Conservation (phyloP, 2,888 invertebrate species). For the Drosophila kokeensis region DNA sequence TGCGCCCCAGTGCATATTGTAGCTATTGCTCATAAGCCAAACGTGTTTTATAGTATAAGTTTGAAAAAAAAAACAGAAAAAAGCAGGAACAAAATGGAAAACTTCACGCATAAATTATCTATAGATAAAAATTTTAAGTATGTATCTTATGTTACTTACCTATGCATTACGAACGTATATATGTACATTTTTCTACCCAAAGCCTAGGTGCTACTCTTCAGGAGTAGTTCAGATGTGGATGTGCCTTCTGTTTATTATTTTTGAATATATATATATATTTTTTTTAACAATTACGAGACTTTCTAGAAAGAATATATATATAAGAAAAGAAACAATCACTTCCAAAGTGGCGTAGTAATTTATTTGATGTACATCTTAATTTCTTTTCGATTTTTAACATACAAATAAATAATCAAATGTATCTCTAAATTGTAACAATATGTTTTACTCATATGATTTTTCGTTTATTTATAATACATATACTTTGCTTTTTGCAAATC, state of each 20-base stretch:
- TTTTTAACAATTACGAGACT: slow-evolving; percentile 47
- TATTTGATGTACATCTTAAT: slow-evolving; percentile 58
- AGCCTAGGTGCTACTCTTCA: slow-evolving; percentile 1
- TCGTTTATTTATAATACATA: slow-evolving; percentile 43
- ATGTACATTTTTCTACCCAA: slow-evolving; percentile 45
- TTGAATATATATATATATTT: slow-evolving; percentile 23
- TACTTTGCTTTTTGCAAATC: slow-evolving; percentile 32
- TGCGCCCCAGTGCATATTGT: slow-evolving; percentile 55
- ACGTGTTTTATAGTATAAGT: slow-evolving; percentile 65
- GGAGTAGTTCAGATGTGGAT: slow-evolving; percentile 37
- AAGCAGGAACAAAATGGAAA: slow-evolving; percentile 15
- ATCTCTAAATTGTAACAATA: slow-evolving; percentile 53
- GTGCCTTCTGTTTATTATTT: slow-evolving; percentile 55
- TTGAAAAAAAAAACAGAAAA: slow-evolving; percentile 18
- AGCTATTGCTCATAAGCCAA: slow-evolving; percentile 69
- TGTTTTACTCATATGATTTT: slow-evolving; percentile 40
- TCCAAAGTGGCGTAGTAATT: slow-evolving; percentile 53
- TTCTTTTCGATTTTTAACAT: slow-evolving; percentile 48
- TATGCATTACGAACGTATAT: slow-evolving; percentile 40
- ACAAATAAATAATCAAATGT: slow-evolving; percentile 51
- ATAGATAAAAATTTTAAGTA: slow-evolving; percentile 52
- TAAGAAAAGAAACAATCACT: slow-evolving; percentile 39
- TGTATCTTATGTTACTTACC: slow-evolving; percentile 56
- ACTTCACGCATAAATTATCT: slow-evolving; percentile 51
- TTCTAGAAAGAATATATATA: slow-evolving; percentile 38